phyloP scores from a whole-genome alignment of 2,113 vertebrate species.

The Riparia riparia region DNA sequence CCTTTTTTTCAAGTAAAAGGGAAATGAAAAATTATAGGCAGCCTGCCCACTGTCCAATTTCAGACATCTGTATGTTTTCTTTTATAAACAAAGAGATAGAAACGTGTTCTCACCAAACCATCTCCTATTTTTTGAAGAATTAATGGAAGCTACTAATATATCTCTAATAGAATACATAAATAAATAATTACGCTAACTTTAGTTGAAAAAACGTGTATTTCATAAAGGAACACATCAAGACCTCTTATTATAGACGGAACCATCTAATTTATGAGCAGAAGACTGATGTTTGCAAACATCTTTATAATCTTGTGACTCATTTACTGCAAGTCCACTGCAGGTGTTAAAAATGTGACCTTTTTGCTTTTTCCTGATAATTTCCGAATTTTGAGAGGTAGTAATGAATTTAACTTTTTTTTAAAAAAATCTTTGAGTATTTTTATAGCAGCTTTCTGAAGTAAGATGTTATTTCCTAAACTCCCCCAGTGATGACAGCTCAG shows the following conservation, averaged over 20 bases:
- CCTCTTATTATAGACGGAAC: neutral
- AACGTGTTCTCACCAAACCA: neutral
- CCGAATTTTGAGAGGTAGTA: neutral
- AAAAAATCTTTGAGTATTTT: neutral
- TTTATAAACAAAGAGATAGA: neutral
- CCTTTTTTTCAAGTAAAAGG: neutral
- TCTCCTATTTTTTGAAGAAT: neutral
- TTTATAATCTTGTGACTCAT: neutral
- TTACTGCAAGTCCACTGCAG: neutral
- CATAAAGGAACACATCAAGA: neutral
- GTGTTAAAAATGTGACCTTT: neutral
- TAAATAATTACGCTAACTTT: neutral
- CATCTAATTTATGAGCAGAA: neutral
- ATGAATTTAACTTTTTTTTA: neutral
- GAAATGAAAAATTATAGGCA: neutral
- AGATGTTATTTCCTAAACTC: neutral
- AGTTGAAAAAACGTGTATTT: neutral
- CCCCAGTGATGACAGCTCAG: neutral
- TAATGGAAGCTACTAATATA: neutral
- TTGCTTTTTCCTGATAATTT: neutral
- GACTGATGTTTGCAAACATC: neutral
- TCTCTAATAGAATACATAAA: neutral
- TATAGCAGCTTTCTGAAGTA: neutral
- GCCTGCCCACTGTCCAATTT: neutral
- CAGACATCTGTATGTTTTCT: neutral